Percentiles rank a stretch among this genome's conserved stretches.
Conservation (phyloP, 2,113 vertebrate species). For the Sakesphorus luctuosus region DNA sequence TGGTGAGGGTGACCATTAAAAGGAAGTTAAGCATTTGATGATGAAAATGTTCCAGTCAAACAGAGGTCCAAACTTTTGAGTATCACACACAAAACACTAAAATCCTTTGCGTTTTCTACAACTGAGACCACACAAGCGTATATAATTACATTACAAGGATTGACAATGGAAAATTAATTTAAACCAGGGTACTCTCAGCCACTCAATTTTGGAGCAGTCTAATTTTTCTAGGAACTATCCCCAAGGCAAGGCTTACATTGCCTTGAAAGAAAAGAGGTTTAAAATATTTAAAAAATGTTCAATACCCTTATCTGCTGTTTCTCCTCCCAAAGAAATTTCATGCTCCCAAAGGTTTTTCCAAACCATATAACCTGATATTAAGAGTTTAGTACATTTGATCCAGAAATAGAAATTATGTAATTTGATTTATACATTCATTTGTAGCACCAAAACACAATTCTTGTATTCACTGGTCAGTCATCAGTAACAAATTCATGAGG, state of each 20-base stretch:
- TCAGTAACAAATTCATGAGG: not conserved
- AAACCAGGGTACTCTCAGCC: not conserved
- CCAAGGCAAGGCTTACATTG: not conserved
- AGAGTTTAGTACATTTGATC: not conserved
- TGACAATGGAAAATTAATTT: conserved; percentile 47
- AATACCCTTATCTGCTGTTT: not conserved
- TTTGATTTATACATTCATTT: not conserved
- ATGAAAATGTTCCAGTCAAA: not conserved
- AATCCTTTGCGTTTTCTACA: not conserved
- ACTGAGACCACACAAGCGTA: not conserved
- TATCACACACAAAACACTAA: not conserved
- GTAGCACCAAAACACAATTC: not conserved
- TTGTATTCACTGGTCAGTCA: not conserved
- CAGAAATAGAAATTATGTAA: not conserved
- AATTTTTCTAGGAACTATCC: conserved; percentile 30
- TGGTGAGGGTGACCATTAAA: not conserved
- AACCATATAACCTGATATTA: not conserved
- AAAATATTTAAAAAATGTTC: conserved; percentile 1
- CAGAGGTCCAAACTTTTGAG: not conserved
- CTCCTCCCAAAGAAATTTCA: not conserved
- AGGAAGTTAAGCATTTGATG: not conserved
- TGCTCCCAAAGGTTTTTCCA: not conserved
- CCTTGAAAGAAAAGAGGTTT: conserved; percentile 1
- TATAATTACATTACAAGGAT: not conserved
- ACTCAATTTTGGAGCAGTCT: not conserved